Conservation (phyloP, 2,113 vertebrate genomes). For the Rhinolophus ferrumequinum region DNA sequence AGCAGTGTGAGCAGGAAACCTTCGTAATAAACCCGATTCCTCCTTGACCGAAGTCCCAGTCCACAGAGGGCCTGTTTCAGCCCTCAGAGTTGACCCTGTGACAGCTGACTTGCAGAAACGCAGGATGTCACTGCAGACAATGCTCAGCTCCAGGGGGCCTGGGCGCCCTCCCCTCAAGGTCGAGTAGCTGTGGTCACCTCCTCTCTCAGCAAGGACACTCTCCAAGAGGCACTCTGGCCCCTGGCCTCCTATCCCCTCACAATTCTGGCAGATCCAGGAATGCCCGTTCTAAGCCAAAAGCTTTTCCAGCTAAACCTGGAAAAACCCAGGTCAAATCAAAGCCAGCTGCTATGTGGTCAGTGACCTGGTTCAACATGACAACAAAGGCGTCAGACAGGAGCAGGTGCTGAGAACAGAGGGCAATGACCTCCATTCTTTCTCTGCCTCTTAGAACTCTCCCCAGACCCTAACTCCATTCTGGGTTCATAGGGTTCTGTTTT, state of each 20-base stretch:
- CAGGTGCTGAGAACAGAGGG: rapidly evolving
- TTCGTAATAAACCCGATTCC: not conserved
- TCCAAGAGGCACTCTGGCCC: not conserved
- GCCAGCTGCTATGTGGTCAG: not conserved
- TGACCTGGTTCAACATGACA: not conserved
- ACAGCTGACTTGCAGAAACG: not conserved
- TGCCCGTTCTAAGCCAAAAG: not conserved
- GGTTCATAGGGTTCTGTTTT: not conserved
- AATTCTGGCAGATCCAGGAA: not conserved
- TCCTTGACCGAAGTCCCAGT: not conserved
- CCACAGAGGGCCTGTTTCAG: rapidly evolving
- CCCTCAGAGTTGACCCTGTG: too few relatives aligned
- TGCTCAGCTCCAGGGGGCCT: not conserved
- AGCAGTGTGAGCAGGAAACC: not conserved
- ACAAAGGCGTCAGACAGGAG: not conserved
- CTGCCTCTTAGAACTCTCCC: not conserved
- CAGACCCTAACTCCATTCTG: not conserved
- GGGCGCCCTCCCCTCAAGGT: rapidly evolving
- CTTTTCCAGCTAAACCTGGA: not conserved
- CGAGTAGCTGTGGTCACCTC: not conserved
- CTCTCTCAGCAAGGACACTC: not conserved
- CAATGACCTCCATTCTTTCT: rapidly evolving
- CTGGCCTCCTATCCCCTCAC: not conserved
- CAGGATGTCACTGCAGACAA: not conserved
- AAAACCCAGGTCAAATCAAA: constrained; percentile 21